Conservation (phyloP, 2,113 vertebrate species). For the Crotalus tigris region DNA sequence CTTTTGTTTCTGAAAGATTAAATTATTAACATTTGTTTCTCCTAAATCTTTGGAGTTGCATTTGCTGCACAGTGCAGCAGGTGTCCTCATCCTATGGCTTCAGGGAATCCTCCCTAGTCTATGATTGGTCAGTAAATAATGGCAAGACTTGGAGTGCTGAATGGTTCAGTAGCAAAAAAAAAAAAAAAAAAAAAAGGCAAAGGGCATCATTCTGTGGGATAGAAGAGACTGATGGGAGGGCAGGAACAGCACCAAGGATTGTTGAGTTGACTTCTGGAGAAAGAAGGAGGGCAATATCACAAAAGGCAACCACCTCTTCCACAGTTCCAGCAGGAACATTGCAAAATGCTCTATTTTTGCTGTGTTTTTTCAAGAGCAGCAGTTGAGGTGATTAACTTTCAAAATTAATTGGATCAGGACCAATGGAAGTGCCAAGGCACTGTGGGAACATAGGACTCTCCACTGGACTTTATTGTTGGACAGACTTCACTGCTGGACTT, state of each 20-base stretch:
- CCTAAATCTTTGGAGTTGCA: background rate
- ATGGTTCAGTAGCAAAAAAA: background rate
- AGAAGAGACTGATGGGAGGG: background rate
- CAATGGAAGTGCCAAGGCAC: background rate
- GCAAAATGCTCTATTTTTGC: background rate
- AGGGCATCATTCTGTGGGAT: background rate
- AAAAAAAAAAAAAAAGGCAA: background rate
- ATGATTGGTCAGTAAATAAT: background rate
- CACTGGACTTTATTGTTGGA: background rate
- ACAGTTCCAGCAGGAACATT: background rate
- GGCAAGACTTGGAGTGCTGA: background rate
- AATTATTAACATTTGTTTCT: background rate
- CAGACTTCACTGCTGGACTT: background rate
- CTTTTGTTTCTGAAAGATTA: background rate
- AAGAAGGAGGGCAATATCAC: background rate
- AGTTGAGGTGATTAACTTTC: background rate
- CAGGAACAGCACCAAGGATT: background rate
- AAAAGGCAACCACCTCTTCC: background rate
- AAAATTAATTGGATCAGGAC: background rate
- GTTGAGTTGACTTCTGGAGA: background rate
- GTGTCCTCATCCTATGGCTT: background rate
- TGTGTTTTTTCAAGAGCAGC: background rate
- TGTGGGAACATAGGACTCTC: background rate
- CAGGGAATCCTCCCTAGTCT: background rate
- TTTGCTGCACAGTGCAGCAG: background rate